Base-by-base conservation (phyloP, 2,888 invertebrate genomes). In the Drosophila borborema region DNA sequence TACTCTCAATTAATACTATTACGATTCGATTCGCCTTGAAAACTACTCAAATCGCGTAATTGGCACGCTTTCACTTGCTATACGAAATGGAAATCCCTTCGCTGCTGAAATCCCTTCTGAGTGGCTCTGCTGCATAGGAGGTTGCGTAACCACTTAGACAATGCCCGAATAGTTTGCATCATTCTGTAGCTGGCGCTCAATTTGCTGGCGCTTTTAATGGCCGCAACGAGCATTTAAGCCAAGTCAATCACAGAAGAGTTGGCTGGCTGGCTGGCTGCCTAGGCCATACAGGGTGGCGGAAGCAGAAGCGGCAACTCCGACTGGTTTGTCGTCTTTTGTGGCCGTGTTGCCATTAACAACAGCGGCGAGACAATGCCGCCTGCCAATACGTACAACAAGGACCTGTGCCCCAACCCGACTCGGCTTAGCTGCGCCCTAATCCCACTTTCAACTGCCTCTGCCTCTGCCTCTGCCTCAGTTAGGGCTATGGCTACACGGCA, bases 341-440 rank as follows among this genome's bases (percentile, higher is more conserved):
- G 67, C 66, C 62, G 71, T 64, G 86, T 72, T 69, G 71, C 79
- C 75, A 62, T 74, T 78, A 78, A 80, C 81, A 80, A 78, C 78
- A 79, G 66, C 36, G 65, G 74, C 74, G 81, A 86, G 85, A 89
- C 88, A 89, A 87, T 80, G 70, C 71, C 59, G 46, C 54, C 68
- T 63, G 59, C 77, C 77, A 62, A 61, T 73, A 61, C 58, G 54
- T 49, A 68, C 18, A 72, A 54, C 65, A 65, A 63, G 66, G 64
- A 60, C 62, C 23, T 64, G 16, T 20, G 41, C 53, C 23, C 41
- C 48, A 54, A 60, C 36, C 41, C 41, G 60, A 48, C 31, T 59
- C 12, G 8, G 38, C 14, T 34, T 45, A 20, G 36, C 34, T 46
- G 18, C 36, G 38, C 36, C 36, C 58, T 43, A 38, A 64, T 16